Percentiles rank a stretch among this genome's conserved stretches.
Conservation (phyloP, 2,888 invertebrate genomes). For the Epinotia brunnichana region DNA sequence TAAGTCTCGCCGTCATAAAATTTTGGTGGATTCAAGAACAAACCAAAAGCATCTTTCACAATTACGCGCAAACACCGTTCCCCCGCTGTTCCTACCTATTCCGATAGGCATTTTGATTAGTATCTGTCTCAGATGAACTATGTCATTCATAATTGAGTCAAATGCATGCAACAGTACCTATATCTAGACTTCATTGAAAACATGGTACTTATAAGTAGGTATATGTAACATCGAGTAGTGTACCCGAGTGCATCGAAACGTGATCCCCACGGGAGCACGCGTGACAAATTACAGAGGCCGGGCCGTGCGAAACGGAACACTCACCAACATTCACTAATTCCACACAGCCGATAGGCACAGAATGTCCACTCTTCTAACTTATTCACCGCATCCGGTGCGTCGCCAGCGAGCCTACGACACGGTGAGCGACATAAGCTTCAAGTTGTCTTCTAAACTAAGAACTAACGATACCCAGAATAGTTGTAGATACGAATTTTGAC, state of each 20-base stretch:
- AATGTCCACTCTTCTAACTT: neutral
- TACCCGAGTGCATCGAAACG: conserved; percentile 61
- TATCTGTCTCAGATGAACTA: too few species aligned
- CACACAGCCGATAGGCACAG: conserved; percentile 12
- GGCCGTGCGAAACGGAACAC: conserved; percentile 73
- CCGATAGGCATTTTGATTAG: too few species aligned
- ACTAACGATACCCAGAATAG: too few species aligned
- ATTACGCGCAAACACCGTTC: too few species aligned
- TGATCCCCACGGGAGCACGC: conserved; percentile 60
- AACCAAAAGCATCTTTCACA: too few species aligned
- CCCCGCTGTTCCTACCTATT: too few species aligned
- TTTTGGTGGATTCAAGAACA: too few species aligned
- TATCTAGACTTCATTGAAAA: neutral
- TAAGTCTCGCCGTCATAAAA: too few species aligned
- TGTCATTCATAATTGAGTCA: too few species aligned
- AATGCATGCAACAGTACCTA: neutral
- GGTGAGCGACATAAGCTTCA: too few species aligned
- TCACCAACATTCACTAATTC: conserved; percentile 50
- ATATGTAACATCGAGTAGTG: conserved; percentile 45
- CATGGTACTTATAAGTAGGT: conserved; percentile 7
- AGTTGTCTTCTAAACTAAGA: too few species aligned
- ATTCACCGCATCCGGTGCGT: neutral
- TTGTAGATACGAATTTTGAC: too few species aligned
- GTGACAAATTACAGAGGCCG: conserved; percentile 71
- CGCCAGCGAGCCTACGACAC: neutral